A percentile compares a stretch with the other conserved stretches of the same genome.
Evolutionary conservation across 2,888 invertebrate genomes (phyloP).

Genomic region (Chromoteleia sp.): DNA sequence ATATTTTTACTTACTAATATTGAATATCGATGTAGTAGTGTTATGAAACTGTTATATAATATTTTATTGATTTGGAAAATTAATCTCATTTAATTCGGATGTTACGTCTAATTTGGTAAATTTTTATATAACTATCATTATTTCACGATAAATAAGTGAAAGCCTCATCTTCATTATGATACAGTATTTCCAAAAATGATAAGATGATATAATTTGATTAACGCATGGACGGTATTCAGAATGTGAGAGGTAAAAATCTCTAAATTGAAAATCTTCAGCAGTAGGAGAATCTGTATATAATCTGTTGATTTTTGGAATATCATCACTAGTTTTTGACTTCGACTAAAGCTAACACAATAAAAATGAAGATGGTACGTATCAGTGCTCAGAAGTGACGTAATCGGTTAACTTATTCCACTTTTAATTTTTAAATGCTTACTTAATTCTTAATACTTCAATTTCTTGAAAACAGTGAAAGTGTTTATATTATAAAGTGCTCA

Average conservation of each 20-base stretch:
- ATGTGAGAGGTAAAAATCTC: conserved; percentile 10
- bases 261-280: background rate
- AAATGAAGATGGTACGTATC: conserved; percentile 27
- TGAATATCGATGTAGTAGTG: too few species aligned
- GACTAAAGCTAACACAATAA: conserved; percentile 6
- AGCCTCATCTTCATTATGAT: background rate
- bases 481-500: too few species aligned
- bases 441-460: too few species aligned
- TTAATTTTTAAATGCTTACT: too few species aligned
- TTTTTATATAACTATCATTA: conserved; percentile 10
- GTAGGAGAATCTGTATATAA: conserved; percentile 27
- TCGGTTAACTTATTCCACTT: too few species aligned
- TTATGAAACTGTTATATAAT: too few species aligned
- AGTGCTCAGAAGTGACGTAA: conserved; percentile 4
- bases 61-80: too few species aligned
- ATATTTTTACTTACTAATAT: too few species aligned
- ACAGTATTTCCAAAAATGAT: conserved; percentile 19
- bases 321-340: conserved; percentile 21
- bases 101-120: background rate
- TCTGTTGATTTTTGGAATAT: conserved; percentile 3
- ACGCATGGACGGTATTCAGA: background rate
- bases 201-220: conserved; percentile 3
- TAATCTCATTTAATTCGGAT: too few species aligned
- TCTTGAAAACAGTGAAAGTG: too few species aligned
- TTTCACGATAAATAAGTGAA: conserved; percentile 14